Percentiles rank a stretch among this genome's conserved stretches.
phyloP scores from a whole-genome alignment of 2,113 vertebrate species.

The Pachyramphus minor region DNA sequence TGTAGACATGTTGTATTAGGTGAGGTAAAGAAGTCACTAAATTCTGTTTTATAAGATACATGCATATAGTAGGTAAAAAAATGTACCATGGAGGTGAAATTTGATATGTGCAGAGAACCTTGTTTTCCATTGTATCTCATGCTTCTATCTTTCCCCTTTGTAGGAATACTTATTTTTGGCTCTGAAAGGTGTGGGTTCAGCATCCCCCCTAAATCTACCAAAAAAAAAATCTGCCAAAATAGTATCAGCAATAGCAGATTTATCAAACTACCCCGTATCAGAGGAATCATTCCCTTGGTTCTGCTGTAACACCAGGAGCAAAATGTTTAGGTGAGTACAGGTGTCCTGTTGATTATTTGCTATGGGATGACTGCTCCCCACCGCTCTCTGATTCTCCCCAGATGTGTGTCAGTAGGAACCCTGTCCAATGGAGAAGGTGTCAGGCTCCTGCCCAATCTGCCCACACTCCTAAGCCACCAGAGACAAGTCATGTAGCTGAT shows the following conservation, averaged over 20 bases:
- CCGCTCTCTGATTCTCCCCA: neutral
- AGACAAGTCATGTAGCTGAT: neutral
- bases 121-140: neutral
- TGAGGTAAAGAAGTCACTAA: neutral
- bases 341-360: neutral
- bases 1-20: neutral
- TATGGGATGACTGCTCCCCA: neutral
- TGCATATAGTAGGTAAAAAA: neutral
- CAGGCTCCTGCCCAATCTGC: neutral
- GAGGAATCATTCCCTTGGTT: neutral
- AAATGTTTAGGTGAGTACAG: neutral
- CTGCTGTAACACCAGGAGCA: neutral
- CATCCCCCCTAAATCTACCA: neutral
- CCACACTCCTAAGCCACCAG: neutral
- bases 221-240: neutral
- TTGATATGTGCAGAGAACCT: neutral
- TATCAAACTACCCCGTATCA: neutral
- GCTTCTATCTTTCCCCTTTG: neutral
- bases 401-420: neutral
- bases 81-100: neutral
- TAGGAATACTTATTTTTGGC: neutral
- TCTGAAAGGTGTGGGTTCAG: neutral
- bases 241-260: neutral
- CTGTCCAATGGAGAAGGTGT: neutral
- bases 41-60: neutral